Base-by-base conservation (phyloP, 2,113 vertebrate genomes). In the Triplophysa tibetana region DNA sequence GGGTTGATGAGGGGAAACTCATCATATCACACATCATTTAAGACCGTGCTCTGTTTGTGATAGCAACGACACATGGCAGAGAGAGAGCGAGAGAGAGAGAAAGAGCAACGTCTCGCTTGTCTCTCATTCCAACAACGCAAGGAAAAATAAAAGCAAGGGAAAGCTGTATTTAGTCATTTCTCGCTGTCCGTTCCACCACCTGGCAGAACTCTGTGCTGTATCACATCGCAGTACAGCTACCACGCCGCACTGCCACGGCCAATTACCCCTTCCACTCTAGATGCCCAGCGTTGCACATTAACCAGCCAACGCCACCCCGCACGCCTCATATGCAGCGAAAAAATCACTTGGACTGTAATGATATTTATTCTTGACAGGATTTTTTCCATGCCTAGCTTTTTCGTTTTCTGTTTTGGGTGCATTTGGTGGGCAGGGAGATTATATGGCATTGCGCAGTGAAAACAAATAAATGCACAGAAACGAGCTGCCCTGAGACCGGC, bases 331-430 rank as follows among this genome's bases (percentile, higher is more conserved):
- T 91, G 73, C 83, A 86, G 87, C 86, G 64, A 77, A 76, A 80
- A 88, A 89, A 89, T 85, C 75, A 83, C 85, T 60, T 78, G 21
- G 81, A 79, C 84, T 88, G 83, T 89, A 94, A 93, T 93, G 89
- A 92, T 92, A 92, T 91, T 94, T 94, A 90, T 93, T 91, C 91
- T 93, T 86, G 88, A 92, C 92, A 90, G 91, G 65, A 19, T 66
- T 75, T 67, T 78, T 90, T 90, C 89, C 88, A 88, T 24, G 52
- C 85, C 33, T 33, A 74, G 43, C 74, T 86, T 82, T 88, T 87
- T 88, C 87, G 83, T 87, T 90, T 84, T 81, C 90, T 90, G 89
- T 86, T 85, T 91, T 89, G 87, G 86, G 89, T 84, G 85, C 84
- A 63, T 91, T 78, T 72, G 77, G 56, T 50, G 13, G 29, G 69